phyloP scores from a whole-genome alignment of 2,888 invertebrate species.

The Andrena hattorfiana region DNA sequence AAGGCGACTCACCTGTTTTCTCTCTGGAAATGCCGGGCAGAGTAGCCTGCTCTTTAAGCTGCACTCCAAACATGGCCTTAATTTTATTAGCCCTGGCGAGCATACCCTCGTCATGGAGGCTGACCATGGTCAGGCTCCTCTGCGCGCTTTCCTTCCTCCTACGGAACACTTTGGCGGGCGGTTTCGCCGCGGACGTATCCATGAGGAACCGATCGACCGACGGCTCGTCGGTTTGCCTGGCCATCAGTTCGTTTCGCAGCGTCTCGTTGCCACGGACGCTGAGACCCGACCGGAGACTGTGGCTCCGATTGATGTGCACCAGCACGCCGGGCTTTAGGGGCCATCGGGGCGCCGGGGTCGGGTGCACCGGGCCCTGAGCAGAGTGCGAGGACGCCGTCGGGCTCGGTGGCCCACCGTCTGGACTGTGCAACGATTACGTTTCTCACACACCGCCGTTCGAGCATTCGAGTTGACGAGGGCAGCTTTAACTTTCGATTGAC shows the following conservation, averaged over 20 bases:
- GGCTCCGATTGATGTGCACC: constrained; percentile 94
- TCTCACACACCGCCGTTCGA: background rate
- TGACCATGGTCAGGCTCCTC: constrained; percentile 38
- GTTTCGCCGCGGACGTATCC: constrained; percentile 58
- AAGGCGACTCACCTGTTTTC: constrained; percentile 81
- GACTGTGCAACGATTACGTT: constrained; percentile 80
- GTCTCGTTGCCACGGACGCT: constrained; percentile 75
- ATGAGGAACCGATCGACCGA: constrained; percentile 55
- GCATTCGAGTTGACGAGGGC: background rate
- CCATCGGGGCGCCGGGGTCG: constrained; percentile 90
- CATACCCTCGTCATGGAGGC: constrained; percentile 80
- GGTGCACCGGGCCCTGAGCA: constrained; percentile 68
- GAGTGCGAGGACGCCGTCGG: constrained; percentile 81
- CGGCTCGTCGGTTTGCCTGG: constrained; percentile 51
- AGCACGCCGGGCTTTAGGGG: constrained; percentile 95
- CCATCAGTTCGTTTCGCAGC: constrained; percentile 66
- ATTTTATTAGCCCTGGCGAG: constrained; percentile 83
- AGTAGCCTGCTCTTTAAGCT: constrained; percentile 80
- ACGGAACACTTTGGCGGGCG: constrained; percentile 75
- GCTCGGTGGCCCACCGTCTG: constrained; percentile 85
- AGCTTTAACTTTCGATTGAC: background rate
- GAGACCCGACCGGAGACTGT: constrained; percentile 86
- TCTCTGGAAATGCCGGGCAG: constrained; percentile 83
- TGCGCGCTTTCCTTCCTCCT: constrained; percentile 69
- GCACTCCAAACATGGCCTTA: constrained; percentile 82